These are phyloP conservation scores for Caiman crocodilus DNA, from an alignment of 2,797 vertebrate species.

Conservation along the genomic window DNA sequence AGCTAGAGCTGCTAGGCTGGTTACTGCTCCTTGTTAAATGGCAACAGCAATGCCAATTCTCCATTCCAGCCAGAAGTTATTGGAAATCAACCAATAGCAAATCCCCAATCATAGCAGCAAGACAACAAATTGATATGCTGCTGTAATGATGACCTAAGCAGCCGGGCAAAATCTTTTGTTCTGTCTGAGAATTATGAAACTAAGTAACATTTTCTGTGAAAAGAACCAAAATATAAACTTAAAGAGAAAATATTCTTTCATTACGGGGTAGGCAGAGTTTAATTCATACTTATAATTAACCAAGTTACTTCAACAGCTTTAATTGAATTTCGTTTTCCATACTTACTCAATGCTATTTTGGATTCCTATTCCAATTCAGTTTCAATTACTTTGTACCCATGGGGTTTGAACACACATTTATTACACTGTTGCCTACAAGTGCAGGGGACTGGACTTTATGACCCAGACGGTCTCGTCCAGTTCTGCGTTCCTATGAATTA, in stretches of 20 bases:
- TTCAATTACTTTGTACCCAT: no score
- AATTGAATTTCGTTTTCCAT: not conserved
- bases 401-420: no score
- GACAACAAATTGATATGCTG: not conserved
- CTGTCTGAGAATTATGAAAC: not conserved
- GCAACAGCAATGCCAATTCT: not conserved
- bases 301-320: not conserved
- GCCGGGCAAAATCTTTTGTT: not conserved
- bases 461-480: no score
- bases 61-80: not conserved
- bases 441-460: no score
- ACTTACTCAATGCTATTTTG: not conserved
- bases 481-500: no score
- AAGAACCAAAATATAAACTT: not conserved
- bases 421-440: no score
- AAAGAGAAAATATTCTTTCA: not conserved
- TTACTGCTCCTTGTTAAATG: not conserved
- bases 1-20: not conserved
- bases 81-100: not conserved
- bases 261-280: not conserved
- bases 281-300: not conserved
- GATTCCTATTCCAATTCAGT: not conserved
- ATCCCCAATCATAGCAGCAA: not conserved
- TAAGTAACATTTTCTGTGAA: not conserved
- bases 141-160: not conserved